Conservation (phyloP, 2,888 invertebrate species). For the Argyresthia goedartella region DNA sequence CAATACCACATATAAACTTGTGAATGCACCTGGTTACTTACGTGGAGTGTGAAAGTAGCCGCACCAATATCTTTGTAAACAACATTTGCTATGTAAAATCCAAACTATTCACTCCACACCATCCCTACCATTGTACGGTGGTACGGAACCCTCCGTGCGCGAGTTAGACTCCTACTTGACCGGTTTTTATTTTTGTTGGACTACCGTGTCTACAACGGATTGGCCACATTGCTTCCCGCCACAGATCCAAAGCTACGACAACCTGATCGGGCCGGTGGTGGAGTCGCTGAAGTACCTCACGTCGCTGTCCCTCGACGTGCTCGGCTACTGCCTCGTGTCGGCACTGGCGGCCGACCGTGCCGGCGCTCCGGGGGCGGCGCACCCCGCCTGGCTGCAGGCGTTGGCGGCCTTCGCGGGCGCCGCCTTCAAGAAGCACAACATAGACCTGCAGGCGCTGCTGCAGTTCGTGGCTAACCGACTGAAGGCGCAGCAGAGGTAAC, state of each 20-base stretch:
- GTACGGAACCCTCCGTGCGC: no score
- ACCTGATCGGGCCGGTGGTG: slow-evolving; percentile 95
- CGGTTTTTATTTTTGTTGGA: no score
- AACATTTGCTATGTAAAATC: no score
- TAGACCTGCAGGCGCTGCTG: slow-evolving; percentile 93
- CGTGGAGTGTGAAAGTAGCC: no score
- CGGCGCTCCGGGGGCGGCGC: slow-evolving; percentile 78
- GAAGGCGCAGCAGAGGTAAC: slow-evolving; percentile 95
- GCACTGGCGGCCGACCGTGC: slow-evolving; percentile 78
- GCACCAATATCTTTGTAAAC: no score
- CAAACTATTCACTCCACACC: no score
- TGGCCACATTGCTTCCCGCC: background rate
- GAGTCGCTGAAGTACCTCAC: slow-evolving; percentile 98
- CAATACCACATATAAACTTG: no score
- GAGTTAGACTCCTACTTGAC: no score
- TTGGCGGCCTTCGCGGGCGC: slow-evolving; percentile 96
- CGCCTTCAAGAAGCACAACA: slow-evolving; percentile 96
- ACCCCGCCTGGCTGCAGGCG: slow-evolving; percentile 95
- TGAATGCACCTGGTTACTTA: no score
- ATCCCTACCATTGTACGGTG: no score
- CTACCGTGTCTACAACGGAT: background rate
- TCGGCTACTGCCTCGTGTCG: slow-evolving; percentile 96
- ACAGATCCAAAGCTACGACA: slow-evolving; percentile 94
- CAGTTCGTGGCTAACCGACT: slow-evolving; percentile 98
- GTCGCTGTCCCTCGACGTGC: slow-evolving; percentile 93